Percentiles rank a stretch among this genome's conserved stretches.
Conservation (phyloP, 2,113 vertebrate genomes). For the Phalacrocorax brasilianus region DNA sequence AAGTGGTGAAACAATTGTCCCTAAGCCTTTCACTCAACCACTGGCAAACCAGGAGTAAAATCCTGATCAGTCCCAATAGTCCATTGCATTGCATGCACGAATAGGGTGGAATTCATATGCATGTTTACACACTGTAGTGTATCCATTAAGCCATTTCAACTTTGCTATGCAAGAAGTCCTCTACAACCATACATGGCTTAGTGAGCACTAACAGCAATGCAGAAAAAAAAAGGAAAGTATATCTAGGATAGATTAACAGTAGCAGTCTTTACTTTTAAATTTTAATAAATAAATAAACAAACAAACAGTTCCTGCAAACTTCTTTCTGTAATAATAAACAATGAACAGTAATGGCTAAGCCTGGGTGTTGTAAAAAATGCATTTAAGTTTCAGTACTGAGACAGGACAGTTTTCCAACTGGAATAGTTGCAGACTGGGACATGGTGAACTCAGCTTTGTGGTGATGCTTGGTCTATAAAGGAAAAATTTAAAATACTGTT, state of each 20-base stretch:
- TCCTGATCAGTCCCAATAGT: not conserved
- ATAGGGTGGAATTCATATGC: not conserved
- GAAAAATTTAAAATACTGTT: constrained; percentile 40
- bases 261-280: not conserved
- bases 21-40: not conserved
- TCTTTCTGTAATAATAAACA: constrained; percentile 15
- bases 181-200: not conserved
- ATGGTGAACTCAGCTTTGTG: not conserved
- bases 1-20: not conserved
- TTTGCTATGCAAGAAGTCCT: not conserved
- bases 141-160: not conserved
- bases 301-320: not conserved
- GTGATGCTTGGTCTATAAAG: constrained; percentile 17
- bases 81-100: not conserved
- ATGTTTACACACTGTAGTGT: not conserved
- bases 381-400: constrained; percentile 35
- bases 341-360: not conserved
- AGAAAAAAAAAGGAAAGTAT: not conserved
- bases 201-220: not conserved
- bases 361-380: constrained; percentile 2
- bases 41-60: not conserved
- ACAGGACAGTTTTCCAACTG: not conserved
- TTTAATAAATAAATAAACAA: not conserved
- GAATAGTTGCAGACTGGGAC: not conserved
- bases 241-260: not conserved